phyloP scores from a whole-genome alignment of 2,113 vertebrate genomes.

The Psilopsiagon aurifrons region DNA sequence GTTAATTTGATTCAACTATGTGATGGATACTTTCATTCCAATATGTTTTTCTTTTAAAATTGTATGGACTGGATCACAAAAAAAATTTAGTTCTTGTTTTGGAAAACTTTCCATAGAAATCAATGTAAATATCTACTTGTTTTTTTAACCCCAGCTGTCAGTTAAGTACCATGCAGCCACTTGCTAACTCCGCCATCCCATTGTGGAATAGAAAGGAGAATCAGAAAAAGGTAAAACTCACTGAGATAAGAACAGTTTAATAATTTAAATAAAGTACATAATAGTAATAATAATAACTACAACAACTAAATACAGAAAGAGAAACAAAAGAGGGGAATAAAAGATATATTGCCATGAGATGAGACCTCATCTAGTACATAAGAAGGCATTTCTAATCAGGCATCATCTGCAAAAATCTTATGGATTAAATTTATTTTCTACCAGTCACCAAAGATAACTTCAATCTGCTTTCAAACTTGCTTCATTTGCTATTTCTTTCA shows the following conservation, averaged over 20 bases:
- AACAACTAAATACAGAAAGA: neutral
- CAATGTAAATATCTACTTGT: neutral
- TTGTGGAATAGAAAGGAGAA: neutral
- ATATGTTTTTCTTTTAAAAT: neutral
- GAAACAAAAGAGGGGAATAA: neutral
- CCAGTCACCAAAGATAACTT: neutral
- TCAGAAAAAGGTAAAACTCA: neutral
- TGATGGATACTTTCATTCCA: neutral
- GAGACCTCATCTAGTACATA: neutral
- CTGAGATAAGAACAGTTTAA: neutral
- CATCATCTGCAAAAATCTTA: neutral
- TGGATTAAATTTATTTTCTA: neutral
- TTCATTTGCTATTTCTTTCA: neutral
- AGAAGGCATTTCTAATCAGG: neutral
- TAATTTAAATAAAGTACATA: neutral
- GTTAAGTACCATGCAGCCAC: neutral
- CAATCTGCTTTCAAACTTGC: neutral
- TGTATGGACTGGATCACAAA: neutral
- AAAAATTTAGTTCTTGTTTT: neutral
- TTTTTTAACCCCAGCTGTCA: neutral
- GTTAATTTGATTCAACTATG: conserved; percentile 40
- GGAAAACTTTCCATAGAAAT: neutral
- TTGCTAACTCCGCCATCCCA: neutral
- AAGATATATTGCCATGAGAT: neutral
- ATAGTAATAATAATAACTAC: neutral